Conservation (phyloP, 2,797 vertebrate genomes). For the Mus minutoides region DNA sequence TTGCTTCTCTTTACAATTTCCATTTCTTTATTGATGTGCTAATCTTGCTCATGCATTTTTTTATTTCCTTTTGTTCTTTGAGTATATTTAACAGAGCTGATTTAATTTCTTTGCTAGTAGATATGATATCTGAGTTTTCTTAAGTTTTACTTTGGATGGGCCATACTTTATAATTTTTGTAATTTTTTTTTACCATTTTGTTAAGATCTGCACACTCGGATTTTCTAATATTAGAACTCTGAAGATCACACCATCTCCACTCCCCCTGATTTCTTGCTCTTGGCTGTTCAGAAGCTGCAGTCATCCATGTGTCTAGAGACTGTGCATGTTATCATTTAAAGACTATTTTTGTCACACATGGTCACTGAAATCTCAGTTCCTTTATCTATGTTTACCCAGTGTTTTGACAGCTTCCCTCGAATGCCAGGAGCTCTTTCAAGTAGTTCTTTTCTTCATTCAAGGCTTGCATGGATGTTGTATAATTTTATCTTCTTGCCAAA, state of each 20-base stretch:
- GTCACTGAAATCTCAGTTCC: conserved; percentile 27
- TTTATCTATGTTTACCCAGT: conserved; percentile 44
- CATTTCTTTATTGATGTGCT: conserved; percentile 19
- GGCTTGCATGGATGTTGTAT: not conserved
- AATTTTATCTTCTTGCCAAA: conserved; percentile 45
- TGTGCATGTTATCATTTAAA: conserved; percentile 59
- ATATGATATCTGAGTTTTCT: conserved; percentile 14
- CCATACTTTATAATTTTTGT: conserved; percentile 6
- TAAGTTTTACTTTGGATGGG: not conserved
- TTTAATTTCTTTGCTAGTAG: conserved; percentile 55
- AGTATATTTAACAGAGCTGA: conserved; percentile 34
- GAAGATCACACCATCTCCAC: not conserved
- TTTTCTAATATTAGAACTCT: conserved; percentile 36
- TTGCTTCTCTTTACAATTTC: conserved; percentile 35
- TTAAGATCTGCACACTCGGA: conserved; percentile 31
- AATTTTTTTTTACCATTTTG: conserved; percentile 5
- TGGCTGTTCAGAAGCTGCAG: conserved; percentile 11
- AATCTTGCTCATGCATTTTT: conserved; percentile 27
- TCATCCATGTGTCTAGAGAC: not conserved
- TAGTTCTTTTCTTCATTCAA: not conserved
- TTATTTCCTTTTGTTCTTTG: not conserved
- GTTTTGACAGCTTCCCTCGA: conserved; percentile 51
- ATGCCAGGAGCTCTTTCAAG: conserved; percentile 19
- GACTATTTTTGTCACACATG: conserved; percentile 24
- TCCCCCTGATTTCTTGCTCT: conserved; percentile 4